phyloP scores from a whole-genome alignment of 2,113 vertebrate genomes.

The Labrus mixtus region DNA sequence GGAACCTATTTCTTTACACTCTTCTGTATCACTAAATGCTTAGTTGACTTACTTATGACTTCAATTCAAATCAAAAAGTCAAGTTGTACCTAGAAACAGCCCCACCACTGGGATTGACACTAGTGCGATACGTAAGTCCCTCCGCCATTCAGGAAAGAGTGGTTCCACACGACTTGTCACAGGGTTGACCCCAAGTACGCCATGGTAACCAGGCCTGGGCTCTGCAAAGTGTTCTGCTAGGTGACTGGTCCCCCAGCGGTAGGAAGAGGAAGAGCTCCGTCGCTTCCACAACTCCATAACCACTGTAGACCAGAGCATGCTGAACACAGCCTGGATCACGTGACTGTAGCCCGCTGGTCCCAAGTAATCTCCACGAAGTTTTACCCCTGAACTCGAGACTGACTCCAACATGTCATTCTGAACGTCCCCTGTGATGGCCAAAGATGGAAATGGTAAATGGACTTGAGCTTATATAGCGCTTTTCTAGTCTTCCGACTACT shows the following conservation, averaged over 20 bases:
- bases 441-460: too few species aligned
- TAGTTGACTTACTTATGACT: too few species aligned
- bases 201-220: conserved; percentile 82
- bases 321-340: conserved; percentile 85
- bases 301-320: conserved; percentile 87
- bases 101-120: conserved; percentile 83
- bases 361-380: conserved; percentile 22
- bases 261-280: conserved; percentile 79
- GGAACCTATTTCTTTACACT: too few species aligned
- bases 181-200: conserved; percentile 80
- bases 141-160: conserved; percentile 83
- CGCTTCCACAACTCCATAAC: conserved; percentile 88
- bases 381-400: conserved; percentile 16
- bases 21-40: too few species aligned
- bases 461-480: too few species aligned
- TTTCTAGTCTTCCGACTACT: too few species aligned
- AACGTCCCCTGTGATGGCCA: conserved; percentile 49
- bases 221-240: conserved; percentile 83
- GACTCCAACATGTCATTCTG: conserved; percentile 64
- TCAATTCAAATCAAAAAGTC: background rate
- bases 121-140: conserved; percentile 78
- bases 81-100: conserved; percentile 76
- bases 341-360: conserved; percentile 71
- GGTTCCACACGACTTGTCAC: conserved; percentile 83
- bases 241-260: conserved; percentile 83